Evolutionary conservation across 2,797 vertebrate genomes (phyloP).

Genomic region (Podarcis lilfordi): DNA sequence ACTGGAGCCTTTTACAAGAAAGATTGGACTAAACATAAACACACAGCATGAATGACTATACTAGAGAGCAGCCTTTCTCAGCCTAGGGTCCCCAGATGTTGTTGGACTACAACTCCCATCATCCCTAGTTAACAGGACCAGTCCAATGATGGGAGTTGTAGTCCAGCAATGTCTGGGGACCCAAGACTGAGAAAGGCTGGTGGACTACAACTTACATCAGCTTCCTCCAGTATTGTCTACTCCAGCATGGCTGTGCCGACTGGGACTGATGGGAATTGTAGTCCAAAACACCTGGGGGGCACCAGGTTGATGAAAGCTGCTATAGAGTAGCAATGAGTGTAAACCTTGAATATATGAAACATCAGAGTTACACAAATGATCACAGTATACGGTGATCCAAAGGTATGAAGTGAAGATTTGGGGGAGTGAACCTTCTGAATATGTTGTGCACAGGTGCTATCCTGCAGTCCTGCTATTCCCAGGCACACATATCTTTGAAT

Average conservation of each 20-base stretch:
- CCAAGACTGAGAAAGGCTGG: neutral
- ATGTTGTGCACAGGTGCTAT: neutral
- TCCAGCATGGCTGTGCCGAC: too few species aligned
- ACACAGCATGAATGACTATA: neutral
- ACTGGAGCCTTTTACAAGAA: neutral
- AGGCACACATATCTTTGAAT: neutral
- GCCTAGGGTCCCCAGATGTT: neutral
- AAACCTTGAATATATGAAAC: neutral
- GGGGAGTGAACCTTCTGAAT: neutral
- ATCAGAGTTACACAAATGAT: neutral
- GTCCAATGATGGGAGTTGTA: neutral
- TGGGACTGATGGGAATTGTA: too few species aligned
- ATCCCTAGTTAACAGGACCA: too few species aligned
- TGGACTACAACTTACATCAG: too few species aligned
- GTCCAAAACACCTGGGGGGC: neutral
- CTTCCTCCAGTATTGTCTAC: too few species aligned
- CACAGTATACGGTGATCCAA: neutral
- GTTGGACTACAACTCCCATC: too few species aligned
- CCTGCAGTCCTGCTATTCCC: neutral
- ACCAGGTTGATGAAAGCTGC: neutral
- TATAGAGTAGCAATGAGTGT: neutral
- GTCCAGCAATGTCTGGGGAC: neutral
- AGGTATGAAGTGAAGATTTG: neutral
- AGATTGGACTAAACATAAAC: neutral
- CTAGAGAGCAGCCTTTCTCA: neutral